A percentile compares a stretch with the other conserved stretches of the same genome.
phyloP scores from a whole-genome alignment of 2,797 vertebrate species.

The Sebastes miniatus region DNA sequence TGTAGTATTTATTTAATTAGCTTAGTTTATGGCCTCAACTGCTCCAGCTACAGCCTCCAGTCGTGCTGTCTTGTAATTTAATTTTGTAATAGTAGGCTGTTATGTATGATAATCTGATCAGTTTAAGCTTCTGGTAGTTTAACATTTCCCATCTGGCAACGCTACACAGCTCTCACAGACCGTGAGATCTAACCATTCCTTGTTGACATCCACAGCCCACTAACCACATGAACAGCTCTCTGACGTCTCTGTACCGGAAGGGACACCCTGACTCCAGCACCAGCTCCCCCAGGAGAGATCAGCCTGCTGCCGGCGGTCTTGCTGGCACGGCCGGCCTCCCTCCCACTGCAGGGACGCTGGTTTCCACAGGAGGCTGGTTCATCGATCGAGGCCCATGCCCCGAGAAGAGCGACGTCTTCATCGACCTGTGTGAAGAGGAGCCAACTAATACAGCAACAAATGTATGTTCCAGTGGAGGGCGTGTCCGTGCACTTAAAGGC shows the following conservation, averaged over 20 bases:
- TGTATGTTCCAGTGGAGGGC: conserved; percentile 10
- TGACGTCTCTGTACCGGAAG: conserved; percentile 90
- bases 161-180: not conserved
- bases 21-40: no score
- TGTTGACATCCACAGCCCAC: conserved; percentile 75
- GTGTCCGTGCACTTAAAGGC: not conserved
- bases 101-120: no score
- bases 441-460: conserved; percentile 44
- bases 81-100: no score
- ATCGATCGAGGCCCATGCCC: conserved; percentile 83
- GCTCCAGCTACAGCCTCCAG: no score
- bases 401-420: conserved; percentile 73
- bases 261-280: conserved; percentile 73
- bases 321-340: not conserved
- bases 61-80: no score
- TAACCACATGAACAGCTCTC: conserved; percentile 94
- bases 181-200: not conserved
- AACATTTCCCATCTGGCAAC: not conserved
- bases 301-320: conserved; percentile 33
- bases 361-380: conserved; percentile 87
- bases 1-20: not conserved
- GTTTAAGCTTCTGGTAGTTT: not conserved
- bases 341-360: conserved; percentile 14
- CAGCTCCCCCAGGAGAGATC: conserved; percentile 54
- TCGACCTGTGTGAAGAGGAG: conserved; percentile 86